Conservation (phyloP, 2,113 vertebrate genomes). For the Asarcornis scutulata region DNA sequence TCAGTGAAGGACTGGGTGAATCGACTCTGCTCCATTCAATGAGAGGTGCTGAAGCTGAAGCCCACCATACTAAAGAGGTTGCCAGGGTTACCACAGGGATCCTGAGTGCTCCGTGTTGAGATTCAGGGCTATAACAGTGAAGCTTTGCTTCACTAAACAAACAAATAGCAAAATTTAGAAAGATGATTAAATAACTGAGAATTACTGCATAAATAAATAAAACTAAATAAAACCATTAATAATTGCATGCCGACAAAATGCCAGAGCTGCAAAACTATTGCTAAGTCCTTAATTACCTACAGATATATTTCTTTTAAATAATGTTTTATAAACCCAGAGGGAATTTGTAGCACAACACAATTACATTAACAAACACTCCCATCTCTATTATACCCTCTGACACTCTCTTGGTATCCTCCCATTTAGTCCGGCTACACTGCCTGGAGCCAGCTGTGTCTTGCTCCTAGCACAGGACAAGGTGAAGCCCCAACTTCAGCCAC, state of each 20-base stretch:
- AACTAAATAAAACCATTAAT: background rate
- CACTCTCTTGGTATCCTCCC: background rate
- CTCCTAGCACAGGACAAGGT: background rate
- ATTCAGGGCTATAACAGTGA: background rate
- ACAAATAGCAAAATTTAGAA: background rate
- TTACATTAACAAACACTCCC: background rate
- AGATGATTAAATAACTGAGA: background rate
- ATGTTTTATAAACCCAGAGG: background rate
- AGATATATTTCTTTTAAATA: background rate
- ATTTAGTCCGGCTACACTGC: background rate
- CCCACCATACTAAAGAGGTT: background rate
- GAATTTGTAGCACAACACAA: background rate
- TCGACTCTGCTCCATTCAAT: accelerated
- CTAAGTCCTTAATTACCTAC: background rate
- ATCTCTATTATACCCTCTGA: background rate
- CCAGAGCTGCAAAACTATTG: background rate
- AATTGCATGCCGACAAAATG: background rate
- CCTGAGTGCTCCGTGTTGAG: background rate
- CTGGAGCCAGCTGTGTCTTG: background rate
- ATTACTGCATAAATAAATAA: background rate
- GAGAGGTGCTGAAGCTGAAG: background rate
- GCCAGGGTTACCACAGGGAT: slow-evolving; percentile 19
- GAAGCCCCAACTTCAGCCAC: background rate
- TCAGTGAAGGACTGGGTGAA: background rate
- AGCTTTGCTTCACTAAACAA: slow-evolving; percentile 13